A percentile compares a stretch with the other conserved stretches of the same genome.
Conservation (phyloP, 2,888 invertebrate genomes). For the Aleiodes testaceus region DNA sequence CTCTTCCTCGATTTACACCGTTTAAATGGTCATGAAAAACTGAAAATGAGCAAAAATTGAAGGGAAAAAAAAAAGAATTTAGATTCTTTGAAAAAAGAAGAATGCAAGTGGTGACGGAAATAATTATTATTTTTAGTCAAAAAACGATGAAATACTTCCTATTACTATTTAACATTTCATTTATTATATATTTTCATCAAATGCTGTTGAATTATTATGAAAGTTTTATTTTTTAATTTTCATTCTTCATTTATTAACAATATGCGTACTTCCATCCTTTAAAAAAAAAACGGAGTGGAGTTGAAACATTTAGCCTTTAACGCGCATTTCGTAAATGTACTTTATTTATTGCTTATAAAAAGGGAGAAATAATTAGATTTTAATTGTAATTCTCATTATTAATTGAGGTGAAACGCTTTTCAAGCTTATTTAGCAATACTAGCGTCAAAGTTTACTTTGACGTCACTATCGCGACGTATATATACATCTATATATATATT, state of each 20-base stretch:
- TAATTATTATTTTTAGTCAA: background rate
- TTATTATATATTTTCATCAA: conserved; percentile 26
- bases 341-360: conserved; percentile 57
- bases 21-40: conserved; percentile 13
- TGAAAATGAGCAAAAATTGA: conserved; percentile 1
- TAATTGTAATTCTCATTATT: conserved; percentile 55
- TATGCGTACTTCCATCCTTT: conserved; percentile 25
- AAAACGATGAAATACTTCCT: conserved; percentile 19
- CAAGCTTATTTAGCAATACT: conserved; percentile 48
- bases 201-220: conserved; percentile 16
- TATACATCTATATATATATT: conserved; percentile 1
- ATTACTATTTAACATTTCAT: conserved; percentile 22
- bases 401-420: conserved; percentile 44
- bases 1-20: conserved; percentile 20
- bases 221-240: conserved; percentile 1
- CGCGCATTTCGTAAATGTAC: conserved; percentile 45
- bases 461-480: background rate
- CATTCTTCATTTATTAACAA: background rate
- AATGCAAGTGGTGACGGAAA: conserved; percentile 19
- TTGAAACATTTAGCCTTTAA: conserved; percentile 24
- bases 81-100: background rate
- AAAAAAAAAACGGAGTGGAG: conserved; percentile 14
- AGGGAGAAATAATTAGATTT: conserved; percentile 46
- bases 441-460: background rate
- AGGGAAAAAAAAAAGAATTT: conserved; percentile 3